Conservation (phyloP, 2,888 invertebrate genomes). For the Drosophila recens region DNA sequence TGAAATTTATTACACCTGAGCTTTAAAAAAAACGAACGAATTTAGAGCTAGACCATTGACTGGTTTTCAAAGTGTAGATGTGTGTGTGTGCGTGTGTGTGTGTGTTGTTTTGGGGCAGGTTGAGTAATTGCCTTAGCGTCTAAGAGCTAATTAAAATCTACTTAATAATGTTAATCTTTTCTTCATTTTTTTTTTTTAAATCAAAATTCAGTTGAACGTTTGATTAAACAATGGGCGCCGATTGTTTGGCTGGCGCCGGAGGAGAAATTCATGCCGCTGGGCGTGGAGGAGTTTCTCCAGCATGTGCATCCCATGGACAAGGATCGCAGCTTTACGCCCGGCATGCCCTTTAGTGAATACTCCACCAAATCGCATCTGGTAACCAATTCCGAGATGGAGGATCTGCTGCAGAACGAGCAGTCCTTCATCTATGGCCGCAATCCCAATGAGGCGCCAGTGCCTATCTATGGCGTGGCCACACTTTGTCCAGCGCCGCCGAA, state of each 20-base stretch:
- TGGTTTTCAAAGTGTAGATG: constrained; percentile 2
- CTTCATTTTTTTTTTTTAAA: neutral
- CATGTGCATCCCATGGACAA: constrained; percentile 86
- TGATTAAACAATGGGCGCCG: constrained; percentile 88
- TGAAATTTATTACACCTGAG: constrained; percentile 76
- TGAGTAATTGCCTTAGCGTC: constrained; percentile 49
- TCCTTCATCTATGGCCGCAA: constrained; percentile 88
- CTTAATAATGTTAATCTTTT: constrained; percentile 30
- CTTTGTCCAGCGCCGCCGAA: constrained; percentile 82
- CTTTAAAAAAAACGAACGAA: constrained; percentile 55
- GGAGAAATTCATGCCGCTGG: constrained; percentile 88
- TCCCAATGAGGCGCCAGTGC: constrained; percentile 86
- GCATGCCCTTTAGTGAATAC: constrained; percentile 78
- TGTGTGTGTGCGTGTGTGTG: constrained; percentile 18
- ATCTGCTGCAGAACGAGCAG: constrained; percentile 82
- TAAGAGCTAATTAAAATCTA: constrained; percentile 58
- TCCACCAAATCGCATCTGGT: constrained; percentile 86
- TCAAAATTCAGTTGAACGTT: constrained; percentile 81
- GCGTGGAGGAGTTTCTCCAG: constrained; percentile 88
- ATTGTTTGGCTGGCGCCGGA: constrained; percentile 89
- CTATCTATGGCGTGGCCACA: constrained; percentile 87
- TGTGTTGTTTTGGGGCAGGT: constrained; percentile 27
- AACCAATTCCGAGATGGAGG: constrained; percentile 85
- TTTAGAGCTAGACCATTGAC: constrained; percentile 55
- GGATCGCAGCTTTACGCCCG: constrained; percentile 73